These are phyloP conservation scores for Anthrax anthrax DNA, from an alignment of 2,888 invertebrate genomes.

Conservation along the genomic window DNA sequence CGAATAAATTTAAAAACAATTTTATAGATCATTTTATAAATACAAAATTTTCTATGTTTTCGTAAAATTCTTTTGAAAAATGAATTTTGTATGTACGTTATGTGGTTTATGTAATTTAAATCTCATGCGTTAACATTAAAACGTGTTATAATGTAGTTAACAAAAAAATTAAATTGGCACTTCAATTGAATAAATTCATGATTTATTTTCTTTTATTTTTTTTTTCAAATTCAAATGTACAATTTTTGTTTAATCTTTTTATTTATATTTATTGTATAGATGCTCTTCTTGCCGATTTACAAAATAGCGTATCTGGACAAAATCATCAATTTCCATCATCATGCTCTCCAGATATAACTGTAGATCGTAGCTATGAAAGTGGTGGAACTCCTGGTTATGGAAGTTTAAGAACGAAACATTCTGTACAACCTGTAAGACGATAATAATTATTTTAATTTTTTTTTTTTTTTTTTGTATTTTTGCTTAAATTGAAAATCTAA, in stretches of 20 bases:
- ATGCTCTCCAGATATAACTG: constrained; percentile 33
- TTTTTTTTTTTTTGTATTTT: constrained; percentile 3
- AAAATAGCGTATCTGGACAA: constrained; percentile 74
- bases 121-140: too few relatives aligned
- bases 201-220: too few relatives aligned
- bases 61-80: too few relatives aligned
- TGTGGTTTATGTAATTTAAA: too few relatives aligned
- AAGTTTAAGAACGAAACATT: constrained; percentile 57
- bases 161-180: too few relatives aligned
- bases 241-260: background rate
- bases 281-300: constrained; percentile 87
- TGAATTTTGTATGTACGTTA: too few relatives aligned
- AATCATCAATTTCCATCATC: constrained; percentile 17
- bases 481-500: background rate
- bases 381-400: constrained; percentile 44
- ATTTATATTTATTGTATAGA: constrained; percentile 42
- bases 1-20: too few relatives aligned
- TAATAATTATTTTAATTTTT: constrained; percentile 5
- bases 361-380: constrained; percentile 21
- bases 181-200: too few relatives aligned
- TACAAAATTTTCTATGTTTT: too few relatives aligned
- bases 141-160: too few relatives aligned
- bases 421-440: constrained; percentile 45
- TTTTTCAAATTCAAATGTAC: background rate
- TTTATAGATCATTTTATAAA: too few relatives aligned